Evolutionary conservation across 2,888 invertebrate species (phyloP), one percentile per base, ranked within the genome.

Genomic region (Lepidochrysops patricia): DNA sequence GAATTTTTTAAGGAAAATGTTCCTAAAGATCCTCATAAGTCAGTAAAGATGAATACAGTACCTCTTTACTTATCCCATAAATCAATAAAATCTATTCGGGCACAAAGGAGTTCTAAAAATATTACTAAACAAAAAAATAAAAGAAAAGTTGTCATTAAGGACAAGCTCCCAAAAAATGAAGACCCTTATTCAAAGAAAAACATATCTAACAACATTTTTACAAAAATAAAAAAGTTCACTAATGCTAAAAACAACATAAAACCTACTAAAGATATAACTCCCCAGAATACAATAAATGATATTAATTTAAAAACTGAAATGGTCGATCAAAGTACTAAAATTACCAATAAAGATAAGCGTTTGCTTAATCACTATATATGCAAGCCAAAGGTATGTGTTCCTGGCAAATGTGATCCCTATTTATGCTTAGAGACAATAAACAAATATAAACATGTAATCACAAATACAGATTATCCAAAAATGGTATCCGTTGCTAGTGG

Each of bases 281-380:
- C 9, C 6, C 6, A 7, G 6, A 9, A 37, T 2, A 15, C 4
- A 12, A 37, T n/a, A 2, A 37, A 25, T 37, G 15, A 57, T 26
- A 2, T 25, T 29, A 9, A 48, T 23, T 5, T 32, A 25, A n/a
- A 29, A 23, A 29, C 29, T 1, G 29, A 49, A 58, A 29, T 49
- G 58, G 4, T 29, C 7, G 48, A 49, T 15, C 43, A 58, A 58
- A 49, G 49, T 34, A 58, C 58, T 4, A 58, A 58, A 15, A 58
- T 49, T 26, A 58, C 27, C 49, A 23, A 32, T 19, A 58, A 25
- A 50, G 32, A 58, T 15, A 32, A 25, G 27, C 6, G 25, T 34
- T n/a, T 50, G n/a, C 4, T 72, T 13, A 60, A 68, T 60, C 64
- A 70, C 61, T 71, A 72, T 49, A 72, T 76, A 65, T 74, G 72